These are phyloP conservation scores for Acleris emargana DNA, from an alignment of 2,888 invertebrate species.

Conservation along the genomic window DNA sequence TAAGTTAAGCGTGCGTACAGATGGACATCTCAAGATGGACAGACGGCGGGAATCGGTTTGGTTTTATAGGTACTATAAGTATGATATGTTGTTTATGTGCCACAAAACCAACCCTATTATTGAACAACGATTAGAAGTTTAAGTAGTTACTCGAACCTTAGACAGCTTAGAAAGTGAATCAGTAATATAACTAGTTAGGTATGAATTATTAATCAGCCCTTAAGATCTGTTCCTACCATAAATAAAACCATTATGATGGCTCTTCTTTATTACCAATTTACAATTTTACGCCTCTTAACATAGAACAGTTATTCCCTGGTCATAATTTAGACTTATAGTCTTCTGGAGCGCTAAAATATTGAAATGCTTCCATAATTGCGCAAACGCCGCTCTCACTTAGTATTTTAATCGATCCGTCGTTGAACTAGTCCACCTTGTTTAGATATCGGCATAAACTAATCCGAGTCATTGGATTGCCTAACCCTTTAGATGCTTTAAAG, in stretches of 20 bases:
- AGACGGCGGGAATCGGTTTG: too few species aligned
- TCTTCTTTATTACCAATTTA: neutral
- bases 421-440: constrained; percentile 33
- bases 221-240: neutral
- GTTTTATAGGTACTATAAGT: too few species aligned
- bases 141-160: neutral
- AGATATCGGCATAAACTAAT: constrained; percentile 37
- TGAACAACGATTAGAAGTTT: too few species aligned
- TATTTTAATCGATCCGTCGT: constrained; percentile 31
- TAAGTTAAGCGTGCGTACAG: too few species aligned
- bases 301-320: neutral
- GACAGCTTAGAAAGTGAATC: neutral
- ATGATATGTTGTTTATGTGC: too few species aligned
- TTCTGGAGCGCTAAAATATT: constrained; percentile 1
- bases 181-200: neutral
- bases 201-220: too few species aligned
- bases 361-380: constrained; percentile 23
- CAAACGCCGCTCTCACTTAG: constrained; percentile 31
- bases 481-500: constrained; percentile 32
- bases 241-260: too few species aligned
- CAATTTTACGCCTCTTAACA: neutral
- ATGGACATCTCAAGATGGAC: too few species aligned
- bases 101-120: too few species aligned
- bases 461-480: constrained; percentile 34
- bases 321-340: neutral